phyloP scores from a whole-genome alignment of 2,888 invertebrate species.

The Agonopterix heracliana region DNA sequence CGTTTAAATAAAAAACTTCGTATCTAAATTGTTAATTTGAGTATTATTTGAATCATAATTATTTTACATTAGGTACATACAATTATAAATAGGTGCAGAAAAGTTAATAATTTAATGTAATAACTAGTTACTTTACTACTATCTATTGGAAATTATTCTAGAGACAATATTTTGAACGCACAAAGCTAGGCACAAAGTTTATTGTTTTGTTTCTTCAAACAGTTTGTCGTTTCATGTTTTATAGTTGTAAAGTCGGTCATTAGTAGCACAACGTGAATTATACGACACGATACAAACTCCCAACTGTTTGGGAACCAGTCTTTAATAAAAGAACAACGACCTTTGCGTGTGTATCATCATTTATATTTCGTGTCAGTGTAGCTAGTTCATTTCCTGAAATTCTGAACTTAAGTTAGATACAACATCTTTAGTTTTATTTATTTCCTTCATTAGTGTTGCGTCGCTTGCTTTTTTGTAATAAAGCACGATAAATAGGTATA shows the following conservation, averaged over 20 bases:
- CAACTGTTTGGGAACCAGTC: slow-evolving; percentile 27
- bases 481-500: no score
- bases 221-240: neutral
- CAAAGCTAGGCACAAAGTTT: neutral
- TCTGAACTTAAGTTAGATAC: neutral
- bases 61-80: no score
- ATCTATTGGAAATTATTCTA: no score
- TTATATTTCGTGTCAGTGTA: slow-evolving; percentile 6
- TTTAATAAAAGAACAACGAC: slow-evolving; percentile 27
- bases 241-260: slow-evolving; percentile 3
- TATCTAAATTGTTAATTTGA: no score
- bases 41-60: no score
- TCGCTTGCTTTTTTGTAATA: no score
- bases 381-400: slow-evolving; percentile 8
- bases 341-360: slow-evolving; percentile 27
- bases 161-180: neutral
- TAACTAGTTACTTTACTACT: no score
- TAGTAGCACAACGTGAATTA: slow-evolving; percentile 12
- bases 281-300: slow-evolving; percentile 12
- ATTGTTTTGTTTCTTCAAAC: neutral
- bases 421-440: slow-evolving; percentile 2
- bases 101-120: no score
- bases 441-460: neutral
- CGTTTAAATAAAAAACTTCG: no score
- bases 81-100: no score